phyloP scores from a whole-genome alignment of 2,797 vertebrate genomes.

The Ambastaia sidthimunki region DNA sequence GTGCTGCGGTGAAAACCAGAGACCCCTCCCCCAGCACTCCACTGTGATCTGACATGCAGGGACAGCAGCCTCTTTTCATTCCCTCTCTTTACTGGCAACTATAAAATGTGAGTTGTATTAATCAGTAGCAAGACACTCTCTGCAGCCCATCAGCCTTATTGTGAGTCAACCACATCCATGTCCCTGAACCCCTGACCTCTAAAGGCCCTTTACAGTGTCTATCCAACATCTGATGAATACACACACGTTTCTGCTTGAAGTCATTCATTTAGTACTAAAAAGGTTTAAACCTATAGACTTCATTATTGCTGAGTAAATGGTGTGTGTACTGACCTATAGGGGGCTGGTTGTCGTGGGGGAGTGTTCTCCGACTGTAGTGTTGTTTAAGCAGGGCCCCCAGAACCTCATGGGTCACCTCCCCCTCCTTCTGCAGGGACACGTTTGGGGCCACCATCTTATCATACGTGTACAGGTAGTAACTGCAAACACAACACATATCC shows the following conservation, averaged over 20 bases:
- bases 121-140: constrained; percentile 44
- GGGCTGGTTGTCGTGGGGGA: constrained; percentile 67
- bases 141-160: constrained; percentile 3
- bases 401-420: constrained; percentile 74
- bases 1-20: constrained; percentile 29
- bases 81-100: constrained; percentile 45
- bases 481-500: constrained; percentile 61
- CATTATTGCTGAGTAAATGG: neutral
- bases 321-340: constrained; percentile 74
- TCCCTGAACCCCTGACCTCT: constrained; percentile 28
- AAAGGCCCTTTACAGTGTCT: constrained; percentile 2
- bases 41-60: constrained; percentile 32
- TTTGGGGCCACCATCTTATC: constrained; percentile 98
- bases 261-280: neutral
- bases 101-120: constrained; percentile 53
- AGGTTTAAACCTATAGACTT: neutral
- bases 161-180: constrained; percentile 16
- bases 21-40: constrained; percentile 42
- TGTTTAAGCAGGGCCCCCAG: constrained; percentile 78
- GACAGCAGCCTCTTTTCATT: constrained; percentile 54
- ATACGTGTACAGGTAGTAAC: constrained; percentile 96
- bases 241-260: constrained; percentile 17
- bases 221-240: neutral
- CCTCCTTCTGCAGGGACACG: constrained; percentile 83
- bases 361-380: constrained; percentile 73